Evolutionary conservation across 1,140 invertebrate genomes (phyloP).

Genomic region (Meloidogyne exigua): DNA sequence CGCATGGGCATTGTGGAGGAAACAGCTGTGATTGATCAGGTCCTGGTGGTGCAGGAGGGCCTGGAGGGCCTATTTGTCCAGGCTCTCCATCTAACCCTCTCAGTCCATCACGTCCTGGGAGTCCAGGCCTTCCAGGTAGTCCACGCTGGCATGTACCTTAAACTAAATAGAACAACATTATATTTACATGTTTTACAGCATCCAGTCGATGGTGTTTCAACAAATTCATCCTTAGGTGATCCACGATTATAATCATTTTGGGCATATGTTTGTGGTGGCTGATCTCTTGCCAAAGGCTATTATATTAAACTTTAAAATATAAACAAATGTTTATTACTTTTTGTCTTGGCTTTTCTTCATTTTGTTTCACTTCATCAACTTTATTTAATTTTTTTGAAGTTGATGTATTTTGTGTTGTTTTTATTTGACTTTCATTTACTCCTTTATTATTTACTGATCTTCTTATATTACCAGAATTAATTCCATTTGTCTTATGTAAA

Average conservation of each 20-base stretch:
- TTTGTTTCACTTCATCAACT: not conserved
- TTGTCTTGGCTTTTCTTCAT: constrained; percentile 4
- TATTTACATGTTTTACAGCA: constrained; percentile 37
- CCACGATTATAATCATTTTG: constrained; percentile 8
- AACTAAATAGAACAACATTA: not conserved
- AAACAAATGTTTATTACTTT: not conserved
- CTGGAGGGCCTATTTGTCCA: constrained; percentile 47
- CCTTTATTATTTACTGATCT: not conserved
- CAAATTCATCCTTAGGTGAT: constrained; percentile 48
- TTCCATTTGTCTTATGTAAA: not conserved
- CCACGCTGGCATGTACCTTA: constrained; percentile 50
- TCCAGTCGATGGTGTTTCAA: constrained; percentile 54
- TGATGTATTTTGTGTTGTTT: not conserved
- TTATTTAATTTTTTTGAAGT: not conserved
- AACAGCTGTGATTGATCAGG: constrained; percentile 45
- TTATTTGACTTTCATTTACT: not conserved
- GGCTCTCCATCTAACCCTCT: constrained; percentile 50
- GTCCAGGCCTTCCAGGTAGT: constrained; percentile 45
- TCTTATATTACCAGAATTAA: not conserved
- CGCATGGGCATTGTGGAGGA: constrained; percentile 53
- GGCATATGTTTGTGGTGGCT: constrained; percentile 19
- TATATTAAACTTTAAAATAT: not conserved
- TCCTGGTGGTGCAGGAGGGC: constrained; percentile 46
- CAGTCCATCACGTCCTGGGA: constrained; percentile 46
- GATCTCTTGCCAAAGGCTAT: constrained; percentile 5